These are phyloP conservation scores for Pachycephus smyrnensis DNA, from an alignment of 2,888 invertebrate species.

Conservation along the genomic window DNA sequence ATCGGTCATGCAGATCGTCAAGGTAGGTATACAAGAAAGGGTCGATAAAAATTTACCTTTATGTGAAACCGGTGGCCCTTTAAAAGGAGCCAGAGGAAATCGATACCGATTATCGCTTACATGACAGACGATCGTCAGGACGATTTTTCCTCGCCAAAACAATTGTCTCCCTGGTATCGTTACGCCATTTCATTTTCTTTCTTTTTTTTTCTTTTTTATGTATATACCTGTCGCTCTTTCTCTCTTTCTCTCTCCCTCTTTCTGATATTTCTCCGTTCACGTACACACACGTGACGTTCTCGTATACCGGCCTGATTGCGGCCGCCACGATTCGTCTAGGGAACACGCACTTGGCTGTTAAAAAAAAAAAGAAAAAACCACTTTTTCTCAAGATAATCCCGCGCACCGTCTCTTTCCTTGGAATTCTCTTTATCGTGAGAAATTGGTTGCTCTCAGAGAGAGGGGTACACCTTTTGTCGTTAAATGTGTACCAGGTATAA, in stretches of 20 bases:
- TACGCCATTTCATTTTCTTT: not conserved
- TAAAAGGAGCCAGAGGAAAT: conserved; percentile 19
- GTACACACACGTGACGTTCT: conserved; percentile 54
- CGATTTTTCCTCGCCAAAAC: not conserved
- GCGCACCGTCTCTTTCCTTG: not conserved
- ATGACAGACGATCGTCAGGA: not conserved
- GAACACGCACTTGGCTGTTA: conserved; percentile 28
- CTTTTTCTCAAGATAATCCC: not conserved
- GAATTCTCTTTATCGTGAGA: not conserved
- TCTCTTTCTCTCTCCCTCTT: not conserved
- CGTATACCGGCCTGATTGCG: conserved; percentile 30
- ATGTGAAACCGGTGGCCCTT: conserved; percentile 28
- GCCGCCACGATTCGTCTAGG: not conserved
- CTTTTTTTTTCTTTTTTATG: not conserved
- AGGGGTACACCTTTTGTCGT: not conserved
- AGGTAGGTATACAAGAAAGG: conserved; percentile 44
- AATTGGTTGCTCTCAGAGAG: not conserved
- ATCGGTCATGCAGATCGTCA: conserved; percentile 10
- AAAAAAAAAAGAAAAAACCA: conserved; percentile 16
- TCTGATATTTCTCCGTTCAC: conserved; percentile 12
- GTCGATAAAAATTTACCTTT: conserved; percentile 26
- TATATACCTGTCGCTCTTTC: not conserved
- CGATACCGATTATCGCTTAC: conserved; percentile 17
- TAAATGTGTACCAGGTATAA: not conserved
- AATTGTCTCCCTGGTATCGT: not conserved